phyloP scores from a whole-genome alignment of 2,888 invertebrate genomes.

The Patella ulyssiponensis region DNA sequence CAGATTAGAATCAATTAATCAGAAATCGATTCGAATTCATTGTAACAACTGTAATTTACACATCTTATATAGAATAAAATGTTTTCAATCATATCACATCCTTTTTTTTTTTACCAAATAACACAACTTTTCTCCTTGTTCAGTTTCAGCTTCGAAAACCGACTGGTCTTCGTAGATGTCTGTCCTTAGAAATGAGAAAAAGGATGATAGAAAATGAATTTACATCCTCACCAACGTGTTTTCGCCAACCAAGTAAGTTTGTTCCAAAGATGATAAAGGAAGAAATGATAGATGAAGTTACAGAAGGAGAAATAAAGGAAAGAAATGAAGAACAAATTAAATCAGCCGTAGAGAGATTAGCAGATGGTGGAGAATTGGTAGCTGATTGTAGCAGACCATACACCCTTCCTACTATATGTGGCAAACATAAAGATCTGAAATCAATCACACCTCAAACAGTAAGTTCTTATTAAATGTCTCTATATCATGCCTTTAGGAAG shows the following conservation, averaged over 20 bases:
- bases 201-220: background rate
- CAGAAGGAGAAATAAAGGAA: background rate
- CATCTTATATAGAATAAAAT: no score
- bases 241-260: background rate
- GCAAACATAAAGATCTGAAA: conserved; percentile 21
- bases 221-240: background rate
- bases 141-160: background rate
- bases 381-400: conserved; percentile 12
- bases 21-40: no score
- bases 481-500: no score
- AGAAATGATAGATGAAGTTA: background rate
- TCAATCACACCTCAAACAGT: conserved; percentile 12
- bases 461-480: background rate
- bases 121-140: no score
- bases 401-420: conserved; percentile 16
- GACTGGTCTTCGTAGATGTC: background rate
- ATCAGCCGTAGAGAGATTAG: conserved; percentile 1
- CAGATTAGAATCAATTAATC: no score
- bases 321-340: background rate
- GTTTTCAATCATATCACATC: no score
- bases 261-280: background rate
- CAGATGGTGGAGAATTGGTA: background rate
- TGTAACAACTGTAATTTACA: no score
- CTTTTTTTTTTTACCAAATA: no score
- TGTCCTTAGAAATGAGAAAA: conserved; percentile 1